Evolutionary conservation across 2,113 vertebrate species (phyloP).

Genomic region (Dasyprocta punctata): DNA sequence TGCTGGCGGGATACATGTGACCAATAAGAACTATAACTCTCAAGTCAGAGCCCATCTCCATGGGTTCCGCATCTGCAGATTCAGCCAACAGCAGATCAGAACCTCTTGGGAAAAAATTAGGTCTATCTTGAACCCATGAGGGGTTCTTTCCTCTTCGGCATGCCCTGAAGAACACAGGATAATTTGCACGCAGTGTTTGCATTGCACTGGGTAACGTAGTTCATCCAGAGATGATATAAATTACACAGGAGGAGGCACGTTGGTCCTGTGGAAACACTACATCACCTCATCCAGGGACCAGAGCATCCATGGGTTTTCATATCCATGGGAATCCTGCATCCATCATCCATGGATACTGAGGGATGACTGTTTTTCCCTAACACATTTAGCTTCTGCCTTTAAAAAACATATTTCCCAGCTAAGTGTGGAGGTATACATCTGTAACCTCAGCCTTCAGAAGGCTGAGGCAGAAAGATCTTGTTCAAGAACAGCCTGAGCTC

Average conservation of each 20-base stretch:
- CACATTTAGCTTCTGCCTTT: not conserved
- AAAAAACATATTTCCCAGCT: not conserved
- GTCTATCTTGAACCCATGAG: no score
- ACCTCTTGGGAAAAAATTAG: not conserved
- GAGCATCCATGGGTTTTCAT: not conserved
- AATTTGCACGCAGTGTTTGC: not conserved
- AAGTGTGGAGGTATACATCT: not conserved
- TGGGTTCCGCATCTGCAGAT: not conserved
- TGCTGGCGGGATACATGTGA: not conserved
- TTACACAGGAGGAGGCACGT: accelerated
- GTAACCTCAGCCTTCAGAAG: not conserved
- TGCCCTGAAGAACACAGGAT: not conserved
- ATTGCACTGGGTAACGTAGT: no score
- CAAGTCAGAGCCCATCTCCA: not conserved
- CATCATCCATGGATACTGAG: not conserved
- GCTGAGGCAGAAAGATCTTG: not conserved
- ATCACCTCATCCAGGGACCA: not conserved
- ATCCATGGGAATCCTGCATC: not conserved
- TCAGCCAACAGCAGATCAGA: not conserved
- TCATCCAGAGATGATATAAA: not conserved
- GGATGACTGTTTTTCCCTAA: no score
- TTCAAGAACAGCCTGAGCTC: not conserved
- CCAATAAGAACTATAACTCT: not conserved
- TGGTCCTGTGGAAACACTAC: no score
- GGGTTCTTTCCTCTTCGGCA: not conserved